Percentiles rank a stretch among this genome's conserved stretches.
phyloP scores from a whole-genome alignment of 2,113 vertebrate genomes.

The Chaetodon trifascialis region DNA sequence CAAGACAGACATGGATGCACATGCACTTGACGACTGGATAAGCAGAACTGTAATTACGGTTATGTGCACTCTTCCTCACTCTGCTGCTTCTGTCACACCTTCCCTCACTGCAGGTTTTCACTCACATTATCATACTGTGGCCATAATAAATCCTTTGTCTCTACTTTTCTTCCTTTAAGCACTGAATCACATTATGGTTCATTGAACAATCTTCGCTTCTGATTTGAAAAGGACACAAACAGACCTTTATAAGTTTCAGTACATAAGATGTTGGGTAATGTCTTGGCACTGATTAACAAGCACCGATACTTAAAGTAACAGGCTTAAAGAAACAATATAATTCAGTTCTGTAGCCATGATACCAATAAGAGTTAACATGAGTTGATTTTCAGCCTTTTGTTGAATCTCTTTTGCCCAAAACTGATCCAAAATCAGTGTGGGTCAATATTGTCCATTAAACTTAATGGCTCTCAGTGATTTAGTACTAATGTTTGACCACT shows the following conservation, averaged over 20 bases:
- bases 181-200: fast-evolving
- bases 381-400: not conserved
- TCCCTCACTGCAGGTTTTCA: slow-evolving; percentile 4
- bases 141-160: not conserved
- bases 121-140: not conserved
- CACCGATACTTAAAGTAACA: not conserved
- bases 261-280: not conserved
- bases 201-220: not conserved
- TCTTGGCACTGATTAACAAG: not conserved
- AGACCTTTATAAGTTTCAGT: not conserved
- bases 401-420: not conserved
- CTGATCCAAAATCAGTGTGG: not conserved
- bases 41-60: slow-evolving; percentile 51
- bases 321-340: not conserved
- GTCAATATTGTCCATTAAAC: not conserved
- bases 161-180: slow-evolving; percentile 24
- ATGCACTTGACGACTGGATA: not conserved
- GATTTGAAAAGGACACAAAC: not conserved
- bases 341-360: not conserved
- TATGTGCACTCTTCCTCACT: slow-evolving; percentile 28
- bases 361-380: not conserved
- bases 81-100: slow-evolving; percentile 27
- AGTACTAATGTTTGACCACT: not conserved
- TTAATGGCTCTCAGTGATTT: not conserved
- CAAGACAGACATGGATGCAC: not conserved